Base-by-base conservation (phyloP, 2,888 invertebrate species). In the Machimus atricapillus region DNA sequence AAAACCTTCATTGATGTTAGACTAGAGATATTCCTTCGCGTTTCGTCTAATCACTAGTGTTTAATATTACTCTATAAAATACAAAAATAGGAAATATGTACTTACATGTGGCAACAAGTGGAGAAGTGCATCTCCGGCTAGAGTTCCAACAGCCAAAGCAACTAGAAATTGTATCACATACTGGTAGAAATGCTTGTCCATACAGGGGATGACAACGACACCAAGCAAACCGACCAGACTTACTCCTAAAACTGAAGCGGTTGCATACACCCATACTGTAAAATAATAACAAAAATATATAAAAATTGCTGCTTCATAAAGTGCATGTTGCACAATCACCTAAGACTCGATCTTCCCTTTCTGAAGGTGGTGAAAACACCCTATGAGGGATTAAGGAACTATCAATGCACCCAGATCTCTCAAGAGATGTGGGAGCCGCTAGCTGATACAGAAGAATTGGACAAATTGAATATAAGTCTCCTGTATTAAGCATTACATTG, bases 101-200 rank as follows among this genome's bases (percentile, higher is more conserved):
- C 92, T 95, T 87, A 97, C 97, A 91, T 98, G 97, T 27, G 98
- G 98, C 91, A 98, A 93, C 40, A 98, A 94, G 94, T 98, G 98
- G 87, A 98, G 93, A 76, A 98, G 93, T 0, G 98, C 98, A 93
- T 98, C 98, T 0, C 98, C 98, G 77, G 97, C 96, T 87, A 98
- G 93, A 0, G 98, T 97, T 0, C 98, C 98, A 46, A 98, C 97
- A 19, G 98, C 98, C 89, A 98, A 93, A 0, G 98, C 98, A 2
- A 98, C 97, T 88, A 98, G 94, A 92, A 98, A 98, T 92, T 98
- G 98, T 85, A 98, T 93, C 46, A 98, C 93, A 89, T 97, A 96
- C 90, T 98, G 96, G 91, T 98, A 98, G 91, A 97, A 97, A 19
- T 94, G 94, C 90, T 96, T 95, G 91, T 96, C 96, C 97, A 98